Conservation (phyloP, 92 coral and sea anemone genomes). For the Porites divaricata region DNA sequence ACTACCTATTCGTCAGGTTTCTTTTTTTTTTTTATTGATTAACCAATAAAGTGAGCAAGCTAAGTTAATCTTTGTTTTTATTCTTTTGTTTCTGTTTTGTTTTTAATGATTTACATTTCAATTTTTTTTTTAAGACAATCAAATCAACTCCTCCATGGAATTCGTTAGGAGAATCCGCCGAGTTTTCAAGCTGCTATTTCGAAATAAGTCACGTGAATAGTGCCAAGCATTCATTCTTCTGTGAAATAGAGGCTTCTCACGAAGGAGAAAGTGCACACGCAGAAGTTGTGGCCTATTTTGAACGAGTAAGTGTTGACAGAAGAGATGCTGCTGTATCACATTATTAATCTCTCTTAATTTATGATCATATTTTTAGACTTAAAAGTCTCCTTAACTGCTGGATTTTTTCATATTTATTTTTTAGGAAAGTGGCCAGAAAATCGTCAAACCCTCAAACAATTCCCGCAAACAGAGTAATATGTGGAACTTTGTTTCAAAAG, state of each 20-base stretch:
- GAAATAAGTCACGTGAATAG: slow-evolving; percentile 15
- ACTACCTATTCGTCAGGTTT: no score
- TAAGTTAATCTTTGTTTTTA: no score
- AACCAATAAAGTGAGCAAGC: no score
- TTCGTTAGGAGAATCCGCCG: slow-evolving; percentile 13
- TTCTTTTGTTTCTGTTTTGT: no score
- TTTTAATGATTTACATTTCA: not conserved
- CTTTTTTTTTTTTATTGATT: no score
- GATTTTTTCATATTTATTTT: not conserved
- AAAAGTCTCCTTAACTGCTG: no score
- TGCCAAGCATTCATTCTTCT: slow-evolving; percentile 29
- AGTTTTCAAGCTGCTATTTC: slow-evolving; percentile 24
- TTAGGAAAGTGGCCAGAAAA: not conserved
- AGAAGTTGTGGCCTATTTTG: slow-evolving; percentile 32
- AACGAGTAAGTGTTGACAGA: slow-evolving; percentile 2
- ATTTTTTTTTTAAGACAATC: slow-evolving; percentile 14
- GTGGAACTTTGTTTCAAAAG: not conserved
- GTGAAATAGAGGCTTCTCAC: slow-evolving; percentile 28
- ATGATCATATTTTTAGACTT: no score
- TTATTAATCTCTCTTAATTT: no score
- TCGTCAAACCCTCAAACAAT: not conserved
- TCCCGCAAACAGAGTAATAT: not conserved
- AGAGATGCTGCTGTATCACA: not conserved
- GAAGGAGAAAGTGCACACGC: slow-evolving; percentile 18
- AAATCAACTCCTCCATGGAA: slow-evolving; percentile 24